Evolutionary conservation across 2,797 vertebrate genomes (phyloP).

Genomic region (Crax fasciolata): DNA sequence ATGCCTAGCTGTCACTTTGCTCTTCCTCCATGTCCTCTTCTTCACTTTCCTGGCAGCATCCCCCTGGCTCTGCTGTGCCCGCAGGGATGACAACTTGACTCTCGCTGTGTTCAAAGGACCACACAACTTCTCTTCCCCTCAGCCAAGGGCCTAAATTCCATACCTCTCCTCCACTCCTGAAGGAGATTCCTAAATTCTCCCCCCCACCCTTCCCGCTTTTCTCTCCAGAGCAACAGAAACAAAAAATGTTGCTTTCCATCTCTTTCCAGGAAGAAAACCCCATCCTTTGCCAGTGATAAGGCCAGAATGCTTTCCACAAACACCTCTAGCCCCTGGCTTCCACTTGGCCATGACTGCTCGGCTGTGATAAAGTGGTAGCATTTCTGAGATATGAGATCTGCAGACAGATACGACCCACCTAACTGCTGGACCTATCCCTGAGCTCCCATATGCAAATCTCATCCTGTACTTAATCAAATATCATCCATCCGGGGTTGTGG

Average conservation of each 20-base stretch:
- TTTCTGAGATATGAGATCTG: neutral
- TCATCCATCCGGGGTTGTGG: neutral
- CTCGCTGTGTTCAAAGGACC: neutral
- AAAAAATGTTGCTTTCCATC: neutral
- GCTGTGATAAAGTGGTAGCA: conserved; percentile 34
- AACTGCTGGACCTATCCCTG: conserved; percentile 27
- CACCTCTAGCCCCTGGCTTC: neutral
- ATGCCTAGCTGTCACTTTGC: neutral
- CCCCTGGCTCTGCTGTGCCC: neutral
- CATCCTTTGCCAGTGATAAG: neutral
- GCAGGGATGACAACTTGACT: neutral
- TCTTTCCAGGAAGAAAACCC: conserved; percentile 27
- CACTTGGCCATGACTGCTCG: neutral
- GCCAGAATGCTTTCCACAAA: neutral
- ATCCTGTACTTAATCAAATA: conserved; percentile 54
- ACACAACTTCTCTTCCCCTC: neutral
- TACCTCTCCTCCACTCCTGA: neutral
- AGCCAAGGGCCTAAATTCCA: neutral
- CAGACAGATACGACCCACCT: conserved; percentile 22
- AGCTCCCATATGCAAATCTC: conserved; percentile 57
- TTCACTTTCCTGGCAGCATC: neutral
- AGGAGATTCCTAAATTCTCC: neutral
- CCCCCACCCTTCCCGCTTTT: neutral
- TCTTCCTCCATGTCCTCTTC: neutral
- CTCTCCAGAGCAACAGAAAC: neutral